phyloP scores from a whole-genome alignment of 2,888 invertebrate species.

The Thecophora atra region DNA sequence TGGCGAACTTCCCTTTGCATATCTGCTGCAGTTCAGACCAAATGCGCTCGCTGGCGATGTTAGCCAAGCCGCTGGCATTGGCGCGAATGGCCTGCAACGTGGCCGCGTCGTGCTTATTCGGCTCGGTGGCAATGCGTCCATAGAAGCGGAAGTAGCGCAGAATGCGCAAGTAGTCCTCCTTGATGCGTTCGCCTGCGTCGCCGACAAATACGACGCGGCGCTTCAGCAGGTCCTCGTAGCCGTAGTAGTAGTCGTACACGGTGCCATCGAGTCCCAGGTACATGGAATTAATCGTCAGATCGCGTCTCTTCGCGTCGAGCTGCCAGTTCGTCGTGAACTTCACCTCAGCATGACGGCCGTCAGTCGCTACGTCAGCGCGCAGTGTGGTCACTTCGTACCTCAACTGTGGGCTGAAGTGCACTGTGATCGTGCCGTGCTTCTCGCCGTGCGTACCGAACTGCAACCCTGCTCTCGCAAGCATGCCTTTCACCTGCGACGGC shows the following conservation, averaged over 20 bases:
- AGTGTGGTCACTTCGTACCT: constrained; percentile 96
- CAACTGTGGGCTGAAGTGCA: constrained; percentile 91
- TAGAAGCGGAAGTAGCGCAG: constrained; percentile 91
- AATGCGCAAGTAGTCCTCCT: constrained; percentile 96
- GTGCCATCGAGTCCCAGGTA: constrained; percentile 93
- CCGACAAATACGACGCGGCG: constrained; percentile 92
- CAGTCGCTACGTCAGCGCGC: constrained; percentile 79
- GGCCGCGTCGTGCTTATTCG: constrained; percentile 77
- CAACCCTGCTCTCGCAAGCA: constrained; percentile 80
- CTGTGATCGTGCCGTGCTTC: constrained; percentile 95
- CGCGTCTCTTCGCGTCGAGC: constrained; percentile 92
- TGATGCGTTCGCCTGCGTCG: constrained; percentile 82
- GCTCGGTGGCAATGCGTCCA: constrained; percentile 81
- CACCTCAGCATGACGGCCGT: constrained; percentile 94
- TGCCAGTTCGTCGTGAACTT: constrained; percentile 93
- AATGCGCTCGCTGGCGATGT: constrained; percentile 94
- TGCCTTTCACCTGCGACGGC: constrained; percentile 93
- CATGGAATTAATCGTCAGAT: constrained; percentile 98
- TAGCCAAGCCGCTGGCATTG: constrained; percentile 79
- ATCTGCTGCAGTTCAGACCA: constrained; percentile 95
- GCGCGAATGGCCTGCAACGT: constrained; percentile 80
- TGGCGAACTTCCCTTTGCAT: constrained; percentile 82
- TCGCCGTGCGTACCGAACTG: constrained; percentile 83
- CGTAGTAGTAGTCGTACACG: constrained; percentile 95
- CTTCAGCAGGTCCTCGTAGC: constrained; percentile 86